Percentiles rank a stretch among this genome's conserved stretches.
phyloP scores from a whole-genome alignment of 2,888 invertebrate genomes.

The Rotaria socialis region DNA sequence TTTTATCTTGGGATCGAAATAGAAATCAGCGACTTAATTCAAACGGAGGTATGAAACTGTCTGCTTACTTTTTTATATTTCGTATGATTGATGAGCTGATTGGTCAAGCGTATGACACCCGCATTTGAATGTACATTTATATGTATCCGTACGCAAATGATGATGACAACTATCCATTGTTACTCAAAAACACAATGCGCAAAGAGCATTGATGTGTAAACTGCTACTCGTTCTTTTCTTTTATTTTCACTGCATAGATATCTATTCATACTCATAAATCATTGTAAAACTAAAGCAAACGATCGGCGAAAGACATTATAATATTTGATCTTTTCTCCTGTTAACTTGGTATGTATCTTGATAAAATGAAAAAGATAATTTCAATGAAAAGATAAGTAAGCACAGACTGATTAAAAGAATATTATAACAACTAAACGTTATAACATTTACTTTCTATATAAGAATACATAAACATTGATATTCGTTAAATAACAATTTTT shows the following conservation, averaged over 20 bases:
- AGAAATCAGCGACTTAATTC: background rate
- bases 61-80: background rate
- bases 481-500: too few relatives aligned
- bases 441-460: too few relatives aligned
- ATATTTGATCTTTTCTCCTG: background rate
- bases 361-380: too few relatives aligned
- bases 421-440: too few relatives aligned
- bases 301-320: background rate
- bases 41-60: background rate
- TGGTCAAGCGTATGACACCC: background rate
- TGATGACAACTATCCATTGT: background rate
- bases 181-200: background rate
- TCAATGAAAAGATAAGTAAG: too few relatives aligned
- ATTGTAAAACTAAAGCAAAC: background rate
- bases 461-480: too few relatives aligned
- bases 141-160: background rate
- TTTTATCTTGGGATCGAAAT: background rate
- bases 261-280: background rate
- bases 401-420: too few relatives aligned
- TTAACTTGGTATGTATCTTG: background rate
- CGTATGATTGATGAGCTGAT: background rate
- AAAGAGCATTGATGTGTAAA: slow-evolving; percentile 27
- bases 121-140: background rate
- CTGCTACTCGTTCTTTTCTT: background rate
- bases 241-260: background rate